Evolutionary conservation across 2,888 invertebrate genomes (phyloP).

Genomic region (Epinotia nisella): DNA sequence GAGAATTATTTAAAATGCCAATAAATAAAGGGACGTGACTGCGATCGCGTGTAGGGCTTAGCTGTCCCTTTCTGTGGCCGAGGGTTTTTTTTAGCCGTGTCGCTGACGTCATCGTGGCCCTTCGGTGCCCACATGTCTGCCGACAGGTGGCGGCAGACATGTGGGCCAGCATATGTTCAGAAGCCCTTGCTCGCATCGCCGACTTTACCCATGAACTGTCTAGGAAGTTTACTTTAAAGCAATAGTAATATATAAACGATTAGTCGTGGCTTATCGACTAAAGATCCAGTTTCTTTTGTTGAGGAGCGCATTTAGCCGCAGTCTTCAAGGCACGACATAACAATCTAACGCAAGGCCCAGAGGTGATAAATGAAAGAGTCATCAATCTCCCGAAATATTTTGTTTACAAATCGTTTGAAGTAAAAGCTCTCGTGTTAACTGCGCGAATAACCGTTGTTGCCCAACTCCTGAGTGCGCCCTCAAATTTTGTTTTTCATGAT

Average conservation of each 20-base stretch:
- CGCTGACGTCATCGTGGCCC: conserved; percentile 70
- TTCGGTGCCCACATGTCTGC: conserved; percentile 74
- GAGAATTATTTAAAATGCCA: conserved; percentile 66
- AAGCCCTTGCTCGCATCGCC: conserved; percentile 38
- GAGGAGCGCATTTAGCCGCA: conserved; percentile 44
- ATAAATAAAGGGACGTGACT: conserved; percentile 65
- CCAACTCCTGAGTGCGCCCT: conserved; percentile 59
- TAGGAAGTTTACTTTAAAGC: conserved; percentile 59
- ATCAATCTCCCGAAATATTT: conserved; percentile 48
- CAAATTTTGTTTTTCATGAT: conserved; percentile 52
- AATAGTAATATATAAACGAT: conserved; percentile 42
- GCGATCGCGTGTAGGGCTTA: conserved; percentile 53
- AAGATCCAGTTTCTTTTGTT: conserved; percentile 27
- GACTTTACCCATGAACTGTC: conserved; percentile 64
- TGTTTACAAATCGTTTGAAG: conserved; percentile 62
- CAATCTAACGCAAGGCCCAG: conserved; percentile 34
- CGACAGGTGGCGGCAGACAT: conserved; percentile 79
- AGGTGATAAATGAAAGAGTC: conserved; percentile 41
- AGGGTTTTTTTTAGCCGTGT: conserved; percentile 58
- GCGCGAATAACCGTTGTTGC: conserved; percentile 63
- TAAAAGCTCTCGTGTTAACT: conserved; percentile 67
- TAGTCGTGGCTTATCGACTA: conserved; percentile 25
- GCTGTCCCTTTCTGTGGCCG: conserved; percentile 63
- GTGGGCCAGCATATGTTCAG: conserved; percentile 63
- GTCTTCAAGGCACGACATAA: conserved; percentile 43